Percentiles rank a stretch among this genome's conserved stretches.
Conservation (phyloP, 2,888 invertebrate genomes). For the Pristionchus entomophagus region DNA sequence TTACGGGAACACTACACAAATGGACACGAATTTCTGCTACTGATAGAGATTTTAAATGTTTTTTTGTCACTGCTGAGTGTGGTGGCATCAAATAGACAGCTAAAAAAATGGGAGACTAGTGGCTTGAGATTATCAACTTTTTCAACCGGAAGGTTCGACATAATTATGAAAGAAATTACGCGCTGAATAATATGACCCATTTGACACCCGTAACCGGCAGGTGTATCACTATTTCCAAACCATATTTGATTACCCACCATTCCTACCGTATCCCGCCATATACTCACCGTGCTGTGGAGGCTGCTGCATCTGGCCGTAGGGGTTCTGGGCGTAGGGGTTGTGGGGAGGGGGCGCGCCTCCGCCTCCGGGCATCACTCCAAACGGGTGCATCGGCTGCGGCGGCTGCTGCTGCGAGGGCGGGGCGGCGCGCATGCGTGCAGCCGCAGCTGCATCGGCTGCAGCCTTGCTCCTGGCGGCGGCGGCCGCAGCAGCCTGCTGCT, state of each 20-base stretch:
- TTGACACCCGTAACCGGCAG: too few species aligned
- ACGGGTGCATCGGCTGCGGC: neutral
- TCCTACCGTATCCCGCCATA: neutral
- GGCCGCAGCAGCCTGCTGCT: conserved; percentile 26
- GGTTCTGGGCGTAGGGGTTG: conserved; percentile 31
- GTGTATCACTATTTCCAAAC: too few species aligned
- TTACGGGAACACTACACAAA: too few species aligned
- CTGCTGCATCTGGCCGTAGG: neutral
- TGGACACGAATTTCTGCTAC: neutral
- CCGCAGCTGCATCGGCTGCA: neutral
- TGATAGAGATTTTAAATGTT: neutral
- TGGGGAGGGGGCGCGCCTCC: conserved; percentile 13
- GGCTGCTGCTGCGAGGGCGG: conserved; percentile 18
- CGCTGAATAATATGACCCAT: too few species aligned
- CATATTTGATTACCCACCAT: neutral
- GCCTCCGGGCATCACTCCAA: conserved; percentile 7
- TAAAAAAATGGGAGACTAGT: too few species aligned
- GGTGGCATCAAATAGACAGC: neutral
- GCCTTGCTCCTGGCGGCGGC: neutral
- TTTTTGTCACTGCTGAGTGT: neutral
- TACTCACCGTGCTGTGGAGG: conserved; percentile 24
- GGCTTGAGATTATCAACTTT: too few species aligned
- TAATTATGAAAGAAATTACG: too few species aligned
- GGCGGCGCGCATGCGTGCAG: neutral
- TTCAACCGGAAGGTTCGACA: too few species aligned